Conservation (phyloP, 2,888 invertebrate genomes). For the Diploptera punctata region DNA sequence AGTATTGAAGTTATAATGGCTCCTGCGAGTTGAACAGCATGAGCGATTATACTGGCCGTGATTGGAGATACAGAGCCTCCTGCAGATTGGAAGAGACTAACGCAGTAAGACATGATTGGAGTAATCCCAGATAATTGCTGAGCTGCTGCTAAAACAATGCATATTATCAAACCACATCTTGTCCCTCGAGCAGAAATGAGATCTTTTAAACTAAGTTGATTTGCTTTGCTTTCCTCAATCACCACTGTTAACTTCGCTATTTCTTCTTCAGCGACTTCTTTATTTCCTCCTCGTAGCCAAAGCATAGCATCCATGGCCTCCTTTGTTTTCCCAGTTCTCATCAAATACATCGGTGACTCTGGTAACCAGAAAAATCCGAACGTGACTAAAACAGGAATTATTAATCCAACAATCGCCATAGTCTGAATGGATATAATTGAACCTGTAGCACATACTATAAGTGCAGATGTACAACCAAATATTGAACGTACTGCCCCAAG, state of each 20-base stretch:
- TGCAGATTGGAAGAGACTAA: constrained; percentile 49
- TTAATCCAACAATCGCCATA: neutral
- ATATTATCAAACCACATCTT: constrained; percentile 51
- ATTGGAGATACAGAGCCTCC: constrained; percentile 48
- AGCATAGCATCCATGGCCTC: neutral
- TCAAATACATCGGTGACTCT: neutral
- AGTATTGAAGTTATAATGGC: constrained; percentile 48
- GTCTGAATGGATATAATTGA: too few species aligned
- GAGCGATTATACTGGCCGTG: constrained; percentile 55
- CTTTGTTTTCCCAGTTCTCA: neutral
- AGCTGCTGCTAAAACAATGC: constrained; percentile 52
- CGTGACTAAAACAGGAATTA: neutral
- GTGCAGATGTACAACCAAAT: too few species aligned
- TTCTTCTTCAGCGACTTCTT: neutral
- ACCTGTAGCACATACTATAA: too few species aligned
- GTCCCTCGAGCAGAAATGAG: neutral
- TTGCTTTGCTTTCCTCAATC: neutral
- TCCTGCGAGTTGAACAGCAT: constrained; percentile 52
- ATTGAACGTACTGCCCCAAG: too few species aligned
- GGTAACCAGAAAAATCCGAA: neutral
- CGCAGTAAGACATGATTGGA: constrained; percentile 53
- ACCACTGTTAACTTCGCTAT: neutral
- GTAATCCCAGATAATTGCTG: constrained; percentile 58
- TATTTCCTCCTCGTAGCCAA: neutral
- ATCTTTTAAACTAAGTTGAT: neutral